phyloP scores from a whole-genome alignment of 2,113 vertebrate species.

The Apistogramma diplotaenia region DNA sequence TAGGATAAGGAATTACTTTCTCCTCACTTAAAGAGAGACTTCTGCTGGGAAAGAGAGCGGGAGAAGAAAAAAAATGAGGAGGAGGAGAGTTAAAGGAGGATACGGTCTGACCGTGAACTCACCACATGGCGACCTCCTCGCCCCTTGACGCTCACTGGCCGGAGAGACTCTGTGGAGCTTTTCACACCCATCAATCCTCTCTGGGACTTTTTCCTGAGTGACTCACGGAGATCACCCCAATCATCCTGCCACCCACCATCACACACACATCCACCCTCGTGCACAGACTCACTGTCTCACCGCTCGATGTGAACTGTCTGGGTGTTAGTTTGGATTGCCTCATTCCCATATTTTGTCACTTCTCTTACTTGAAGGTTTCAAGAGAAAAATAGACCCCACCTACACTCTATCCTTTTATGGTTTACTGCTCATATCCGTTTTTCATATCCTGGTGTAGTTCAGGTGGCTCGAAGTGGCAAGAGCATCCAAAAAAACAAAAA shows the following conservation, averaged over 20 bases:
- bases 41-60: slow-evolving; percentile 40
- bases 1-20: not conserved
- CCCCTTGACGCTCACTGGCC: slow-evolving; percentile 42
- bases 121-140: slow-evolving; percentile 17
- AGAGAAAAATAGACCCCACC: slow-evolving; percentile 1
- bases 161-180: slow-evolving; percentile 73
- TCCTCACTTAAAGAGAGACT: slow-evolving; percentile 47
- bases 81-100: slow-evolving; percentile 26
- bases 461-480: not conserved
- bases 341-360: slow-evolving; percentile 32
- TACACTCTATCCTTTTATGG: slow-evolving; percentile 12
- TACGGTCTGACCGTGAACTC: slow-evolving; percentile 36
- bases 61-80: slow-evolving; percentile 36
- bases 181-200: slow-evolving; percentile 57
- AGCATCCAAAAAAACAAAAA: not conserved
- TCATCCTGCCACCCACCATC: slow-evolving; percentile 58
- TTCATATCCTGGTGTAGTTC: slow-evolving; percentile 42
- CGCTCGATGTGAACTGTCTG: slow-evolving; percentile 44
- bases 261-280: slow-evolving; percentile 27
- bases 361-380: slow-evolving; percentile 65
- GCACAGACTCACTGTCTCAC: slow-evolving; percentile 34
- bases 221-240: slow-evolving; percentile 56
- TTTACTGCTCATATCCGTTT: slow-evolving; percentile 30
- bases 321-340: slow-evolving; percentile 25
- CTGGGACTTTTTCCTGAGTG: slow-evolving; percentile 55